Evolutionary conservation across 2,113 vertebrate genomes (phyloP).

Genomic region (Cyanoramphus novaezelandiae): DNA sequence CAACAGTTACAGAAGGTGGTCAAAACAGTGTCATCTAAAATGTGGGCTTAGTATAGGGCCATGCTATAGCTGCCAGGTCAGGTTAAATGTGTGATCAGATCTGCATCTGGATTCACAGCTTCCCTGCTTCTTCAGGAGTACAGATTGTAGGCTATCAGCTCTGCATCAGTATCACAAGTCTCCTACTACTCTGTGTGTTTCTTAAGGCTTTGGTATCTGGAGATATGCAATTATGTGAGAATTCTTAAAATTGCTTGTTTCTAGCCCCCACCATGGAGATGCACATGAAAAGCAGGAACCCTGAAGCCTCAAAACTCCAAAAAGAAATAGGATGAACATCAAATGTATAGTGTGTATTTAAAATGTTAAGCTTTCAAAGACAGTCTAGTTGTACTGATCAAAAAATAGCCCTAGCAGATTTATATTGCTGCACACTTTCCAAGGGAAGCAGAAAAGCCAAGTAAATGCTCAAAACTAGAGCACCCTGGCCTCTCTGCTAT

Average conservation of each 20-base stretch:
- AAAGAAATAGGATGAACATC: neutral
- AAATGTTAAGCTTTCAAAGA: neutral
- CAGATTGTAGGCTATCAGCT: neutral
- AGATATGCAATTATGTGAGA: neutral
- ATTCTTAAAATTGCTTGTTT: neutral
- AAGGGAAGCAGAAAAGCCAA: neutral
- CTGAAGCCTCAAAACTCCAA: neutral
- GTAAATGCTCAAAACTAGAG: neutral
- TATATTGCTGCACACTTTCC: neutral
- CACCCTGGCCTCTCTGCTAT: neutral
- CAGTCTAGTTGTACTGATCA: neutral
- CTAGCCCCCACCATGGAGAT: neutral
- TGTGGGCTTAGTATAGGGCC: neutral
- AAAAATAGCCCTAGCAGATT: neutral
- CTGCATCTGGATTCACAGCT: neutral
- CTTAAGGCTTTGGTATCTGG: neutral
- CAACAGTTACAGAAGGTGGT: neutral
- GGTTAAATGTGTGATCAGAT: neutral
- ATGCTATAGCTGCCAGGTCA: neutral
- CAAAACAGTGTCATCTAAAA: neutral
- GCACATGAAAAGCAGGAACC: neutral
- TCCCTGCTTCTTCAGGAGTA: neutral
- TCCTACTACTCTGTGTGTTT: fast-evolving
- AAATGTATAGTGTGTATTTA: neutral
- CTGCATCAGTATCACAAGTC: neutral